Evolutionary conservation across 1,140 invertebrate species (phyloP), one percentile per base, ranked within the genome.

Genomic region (Papilio polytes): DNA sequence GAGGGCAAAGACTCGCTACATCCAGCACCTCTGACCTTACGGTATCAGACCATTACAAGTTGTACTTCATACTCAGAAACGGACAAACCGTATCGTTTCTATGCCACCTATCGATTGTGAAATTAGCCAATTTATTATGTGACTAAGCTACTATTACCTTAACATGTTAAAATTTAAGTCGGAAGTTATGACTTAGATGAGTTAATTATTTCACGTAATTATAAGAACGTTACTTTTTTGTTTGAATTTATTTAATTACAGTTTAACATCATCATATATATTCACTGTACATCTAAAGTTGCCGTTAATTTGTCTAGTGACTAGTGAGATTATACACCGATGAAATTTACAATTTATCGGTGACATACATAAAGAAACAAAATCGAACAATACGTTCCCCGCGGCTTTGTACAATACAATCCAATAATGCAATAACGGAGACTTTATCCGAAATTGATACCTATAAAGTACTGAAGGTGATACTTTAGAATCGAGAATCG

Each of bases 361-460:
- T 56, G n/a, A 56, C 22, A 46, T 51, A 44, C 13, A 74, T 77
- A 53, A 26, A 77, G 46, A 78, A 78, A 78, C n/a, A 70, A 13
- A 31, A 59, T 13, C 22, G 51, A 59, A 78, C 53, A 78, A 78
- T 76, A 76, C 44, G 48, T 53, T 31, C 74, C 74, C 76, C 41
- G 51, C 51, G 41, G 76, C 76, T 78, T 59, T 26, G 26, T 36
- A 78, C 76, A 78, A 78, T 59, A 78, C 76, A 78, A 78, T 59
- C 22, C 76, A 59, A 76, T 76, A 76, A 59, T 78, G 36, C 53
- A 78, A 78, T 78, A 78, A 78, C 51, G 76, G 53, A 56, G 53
- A 78, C 26, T 56, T 48, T 74, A 74, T 78, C 77, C 77, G 77
- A 78, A 78, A 78, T 78, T 78, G 53, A 78, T 66, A 78, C 77